phyloP scores from a whole-genome alignment of 2,888 invertebrate genomes.

The Andrena bucephala region DNA sequence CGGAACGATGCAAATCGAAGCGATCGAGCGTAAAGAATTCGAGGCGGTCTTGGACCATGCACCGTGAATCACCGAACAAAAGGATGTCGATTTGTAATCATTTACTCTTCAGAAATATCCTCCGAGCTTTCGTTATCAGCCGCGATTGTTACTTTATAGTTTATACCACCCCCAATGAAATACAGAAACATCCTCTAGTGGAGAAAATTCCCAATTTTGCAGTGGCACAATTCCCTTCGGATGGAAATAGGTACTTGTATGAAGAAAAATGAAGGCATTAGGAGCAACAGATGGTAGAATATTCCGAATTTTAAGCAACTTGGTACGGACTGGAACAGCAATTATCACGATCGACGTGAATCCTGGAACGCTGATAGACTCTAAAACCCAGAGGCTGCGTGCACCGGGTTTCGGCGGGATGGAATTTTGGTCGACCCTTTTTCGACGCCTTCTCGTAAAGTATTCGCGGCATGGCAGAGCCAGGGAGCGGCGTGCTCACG shows the following conservation, averaged over 20 bases:
- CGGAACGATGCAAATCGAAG: slow-evolving; percentile 42
- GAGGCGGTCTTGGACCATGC: slow-evolving; percentile 49
- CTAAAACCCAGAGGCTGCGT: slow-evolving; percentile 1
- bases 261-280: no score
- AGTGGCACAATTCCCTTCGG: no score
- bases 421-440: slow-evolving; percentile 59
- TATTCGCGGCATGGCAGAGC: slow-evolving; percentile 38
- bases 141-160: not conserved
- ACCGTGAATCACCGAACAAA: slow-evolving; percentile 53
- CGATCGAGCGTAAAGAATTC: slow-evolving; percentile 53
- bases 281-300: not conserved
- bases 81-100: slow-evolving; percentile 18
- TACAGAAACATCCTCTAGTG: no score
- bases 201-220: no score
- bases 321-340: not conserved
- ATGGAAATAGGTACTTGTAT: no score
- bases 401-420: slow-evolving; percentile 55
- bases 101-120: slow-evolving; percentile 6
- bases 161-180: no score
- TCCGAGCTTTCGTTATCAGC: not conserved
- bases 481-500: slow-evolving; percentile 45
- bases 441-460: slow-evolving; percentile 62
- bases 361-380: slow-evolving; percentile 25
- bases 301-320: not conserved
- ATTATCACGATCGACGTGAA: slow-evolving; percentile 24